Evolutionary conservation across 2,113 vertebrate species (phyloP), one percentile per base, ranked within the genome.

Genomic region (Sylvietta virens): DNA sequence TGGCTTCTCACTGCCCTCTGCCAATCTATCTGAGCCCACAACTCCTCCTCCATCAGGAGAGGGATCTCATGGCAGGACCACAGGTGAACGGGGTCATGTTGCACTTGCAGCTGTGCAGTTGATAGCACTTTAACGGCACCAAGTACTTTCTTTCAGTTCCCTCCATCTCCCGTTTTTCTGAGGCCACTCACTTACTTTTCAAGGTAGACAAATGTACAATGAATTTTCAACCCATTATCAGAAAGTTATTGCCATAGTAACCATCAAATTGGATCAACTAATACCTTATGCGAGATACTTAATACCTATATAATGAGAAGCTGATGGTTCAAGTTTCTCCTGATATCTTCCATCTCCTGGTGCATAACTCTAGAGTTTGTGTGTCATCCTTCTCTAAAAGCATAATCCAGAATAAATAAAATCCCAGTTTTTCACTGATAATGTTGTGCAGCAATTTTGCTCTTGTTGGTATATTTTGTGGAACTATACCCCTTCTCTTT

Each of bases 1-100:
- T 93, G 90, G 86, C 88, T 93, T 96, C 82, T 94, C 67, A 6
- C 80, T 94, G 76, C 67, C 92, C 64, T 92, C 94, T 94, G 92
- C 86, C 82, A 92, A 70, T 45, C 88, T 92, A 5, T 87, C 35
- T 88, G 94, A 95, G 81, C 58, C 69, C 80, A 44, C 71, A 91
- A 15, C 66, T 94, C 81, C 87, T 89, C 61, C 66, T 95, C 57
- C 92, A 33, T 65, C 82, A 88, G 90, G 81, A 93, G 81, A 92
- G 58, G 84, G 91, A 61, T 90, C 74, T 48, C 54, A 33, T 78
- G 90, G 67, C 90, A 90, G 47, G 62, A 90, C 42, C 8, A 11
- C 82, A 92, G 88, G 76, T 92, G 90, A 92, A 82, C 42, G 39
- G 58, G 30, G 27, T 66, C 71, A 22, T 1, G 0, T 35, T 58